A percentile compares a stretch with the other conserved stretches of the same genome.
Conservation (phyloP, 2,113 vertebrate genomes). For the Suricata suricatta region DNA sequence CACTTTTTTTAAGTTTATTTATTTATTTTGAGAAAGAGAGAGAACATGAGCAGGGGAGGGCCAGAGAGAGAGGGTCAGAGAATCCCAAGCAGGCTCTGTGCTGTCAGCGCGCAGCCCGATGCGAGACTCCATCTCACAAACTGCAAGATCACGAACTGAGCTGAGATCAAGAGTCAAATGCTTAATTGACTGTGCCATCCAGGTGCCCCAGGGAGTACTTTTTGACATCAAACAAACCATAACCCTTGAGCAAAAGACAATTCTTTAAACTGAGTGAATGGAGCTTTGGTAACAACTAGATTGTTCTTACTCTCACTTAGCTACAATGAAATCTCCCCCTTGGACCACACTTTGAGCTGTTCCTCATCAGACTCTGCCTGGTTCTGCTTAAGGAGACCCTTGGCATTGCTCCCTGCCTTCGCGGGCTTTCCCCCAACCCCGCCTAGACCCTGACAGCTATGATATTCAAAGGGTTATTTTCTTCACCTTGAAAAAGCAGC, state of each 20-base stretch:
- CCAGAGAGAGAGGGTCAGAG: too few species aligned
- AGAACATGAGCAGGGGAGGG: too few species aligned
- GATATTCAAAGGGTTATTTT: constrained; percentile 53
- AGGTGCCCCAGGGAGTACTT: not conserved
- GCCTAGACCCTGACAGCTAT: not conserved
- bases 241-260: not conserved
- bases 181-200: too few species aligned
- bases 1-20: too few species aligned
- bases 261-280: not conserved
- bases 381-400: not conserved
- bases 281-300: not conserved
- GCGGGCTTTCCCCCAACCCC: not conserved
- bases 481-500: constrained; percentile 81
- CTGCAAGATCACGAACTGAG: too few species aligned
- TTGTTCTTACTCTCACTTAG: not conserved
- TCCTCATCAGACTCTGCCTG: not conserved
- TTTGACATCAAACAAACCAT: not conserved
- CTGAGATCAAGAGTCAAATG: too few species aligned
- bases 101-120: too few species aligned
- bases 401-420: not conserved
- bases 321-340: not conserved
- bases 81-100: too few species aligned
- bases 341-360: not conserved
- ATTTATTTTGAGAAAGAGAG: too few species aligned
- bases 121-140: too few species aligned